A percentile compares a stretch with the other conserved stretches of the same genome.
These are phyloP conservation scores for Pygmarrhopalites habei DNA, from an alignment of 1,140 invertebrate genomes.

Conservation along the genomic window DNA sequence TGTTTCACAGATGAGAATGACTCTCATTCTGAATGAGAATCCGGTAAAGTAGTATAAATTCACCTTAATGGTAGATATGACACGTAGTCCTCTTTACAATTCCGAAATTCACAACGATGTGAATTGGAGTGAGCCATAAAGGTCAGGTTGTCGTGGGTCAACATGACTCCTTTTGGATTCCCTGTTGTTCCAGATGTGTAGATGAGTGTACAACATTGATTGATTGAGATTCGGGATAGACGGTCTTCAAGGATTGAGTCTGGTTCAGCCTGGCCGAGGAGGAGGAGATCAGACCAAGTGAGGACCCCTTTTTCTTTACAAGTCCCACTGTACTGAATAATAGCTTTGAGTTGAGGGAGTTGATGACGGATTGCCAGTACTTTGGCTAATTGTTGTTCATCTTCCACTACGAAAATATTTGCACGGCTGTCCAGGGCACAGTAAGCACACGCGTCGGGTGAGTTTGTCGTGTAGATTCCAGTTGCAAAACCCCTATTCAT, in stretches of 20 bases:
- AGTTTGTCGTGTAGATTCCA: conserved; percentile 89
- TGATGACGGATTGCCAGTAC: conserved; percentile 62
- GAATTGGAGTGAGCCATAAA: conserved; percentile 53
- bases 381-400: conserved; percentile 78
- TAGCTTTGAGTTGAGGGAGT: conserved; percentile 70
- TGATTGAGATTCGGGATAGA: conserved; percentile 64
- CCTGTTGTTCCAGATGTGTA: conserved; percentile 90
- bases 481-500: conserved; percentile 74
- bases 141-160: conserved; percentile 66
- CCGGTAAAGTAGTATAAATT: no score
- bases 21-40: no score
- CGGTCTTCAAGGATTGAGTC: conserved; percentile 62
- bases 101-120: conserved; percentile 39
- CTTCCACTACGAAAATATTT: conserved; percentile 83
- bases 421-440: conserved; percentile 64
- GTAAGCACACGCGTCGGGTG: conserved; percentile 71
- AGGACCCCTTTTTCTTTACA: conserved; percentile 44
- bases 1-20: no score
- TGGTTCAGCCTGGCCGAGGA: conserved; percentile 61
- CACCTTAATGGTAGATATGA: conserved; percentile 83
- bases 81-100: conserved; percentile 55
- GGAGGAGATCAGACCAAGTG: conserved; percentile 70
- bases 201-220: conserved; percentile 84
- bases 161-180: conserved; percentile 84
- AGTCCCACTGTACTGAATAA: conserved; percentile 69